Conservation (phyloP, 2,113 vertebrate species). For the Daphoenositta chrysoptera region DNA sequence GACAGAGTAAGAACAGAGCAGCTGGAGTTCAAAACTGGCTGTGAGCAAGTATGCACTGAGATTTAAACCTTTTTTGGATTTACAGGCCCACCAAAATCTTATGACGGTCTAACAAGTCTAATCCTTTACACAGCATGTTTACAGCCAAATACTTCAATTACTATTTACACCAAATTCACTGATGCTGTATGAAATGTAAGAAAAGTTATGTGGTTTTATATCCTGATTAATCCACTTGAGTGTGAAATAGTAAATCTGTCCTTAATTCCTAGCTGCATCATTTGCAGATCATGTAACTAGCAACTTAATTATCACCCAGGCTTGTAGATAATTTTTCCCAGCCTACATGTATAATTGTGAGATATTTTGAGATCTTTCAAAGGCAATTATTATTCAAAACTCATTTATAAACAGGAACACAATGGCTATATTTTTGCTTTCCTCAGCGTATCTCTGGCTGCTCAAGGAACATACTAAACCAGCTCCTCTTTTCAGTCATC, state of each 20-base stretch:
- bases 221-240: background rate
- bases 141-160: background rate
- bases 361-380: background rate
- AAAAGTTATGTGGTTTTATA: background rate
- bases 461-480: background rate
- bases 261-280: background rate
- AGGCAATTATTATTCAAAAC: background rate
- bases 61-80: background rate
- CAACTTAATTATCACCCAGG: background rate
- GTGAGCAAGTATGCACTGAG: background rate
- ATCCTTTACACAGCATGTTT: background rate
- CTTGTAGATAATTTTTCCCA: background rate
- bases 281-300: background rate
- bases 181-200: background rate
- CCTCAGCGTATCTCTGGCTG: background rate
- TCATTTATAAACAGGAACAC: background rate
- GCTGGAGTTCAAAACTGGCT: background rate
- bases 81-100: background rate
- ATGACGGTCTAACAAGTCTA: background rate
- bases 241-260: background rate
- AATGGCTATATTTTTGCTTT: background rate
- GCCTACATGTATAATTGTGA: background rate
- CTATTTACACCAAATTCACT: background rate
- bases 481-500: background rate
- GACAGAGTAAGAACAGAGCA: background rate